These are phyloP conservation scores for Drosophila ironensis DNA, from an alignment of 1,140 invertebrate species.

Conservation along the genomic window DNA sequence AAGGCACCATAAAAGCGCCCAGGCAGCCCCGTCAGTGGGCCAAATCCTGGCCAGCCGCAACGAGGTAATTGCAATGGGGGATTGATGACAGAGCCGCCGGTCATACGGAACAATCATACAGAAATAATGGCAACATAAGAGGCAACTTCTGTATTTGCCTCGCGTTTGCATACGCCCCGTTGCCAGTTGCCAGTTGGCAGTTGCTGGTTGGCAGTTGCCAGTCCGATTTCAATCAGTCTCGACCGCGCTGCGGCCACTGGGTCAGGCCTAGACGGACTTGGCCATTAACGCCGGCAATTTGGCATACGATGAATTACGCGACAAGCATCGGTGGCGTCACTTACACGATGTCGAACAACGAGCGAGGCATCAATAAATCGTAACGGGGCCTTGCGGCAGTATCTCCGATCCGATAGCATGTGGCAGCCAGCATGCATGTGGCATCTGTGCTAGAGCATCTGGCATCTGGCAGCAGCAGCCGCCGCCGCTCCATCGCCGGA, in stretches of 20 bases:
- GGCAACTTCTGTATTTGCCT: conserved; percentile 26
- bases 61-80: conserved; percentile 36
- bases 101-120: background rate
- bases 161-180: conserved; percentile 4
- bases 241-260: conserved; percentile 36
- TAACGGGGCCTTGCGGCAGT: conserved; percentile 57
- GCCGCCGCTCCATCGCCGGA: conserved; percentile 61
- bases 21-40: background rate
- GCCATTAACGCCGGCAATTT: conserved; percentile 62
- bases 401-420: background rate
- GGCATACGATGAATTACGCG: conserved; percentile 68
- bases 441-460: too few relatives aligned
- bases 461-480: too few relatives aligned
- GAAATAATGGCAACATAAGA: conserved; percentile 1
- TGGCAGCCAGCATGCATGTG: background rate
- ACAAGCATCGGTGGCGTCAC: conserved; percentile 60
- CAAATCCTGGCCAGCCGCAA: conserved; percentile 9
- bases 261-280: conserved; percentile 43
- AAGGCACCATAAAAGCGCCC: conserved; percentile 41
- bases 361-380: conserved; percentile 59
- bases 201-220: conserved; percentile 15
- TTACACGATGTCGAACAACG: conserved; percentile 66
- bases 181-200: background rate
- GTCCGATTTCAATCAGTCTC: conserved; percentile 61
- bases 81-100: conserved; percentile 56